Conservation (phyloP, 2,888 invertebrate species). For the Hyposoter dolosus region DNA sequence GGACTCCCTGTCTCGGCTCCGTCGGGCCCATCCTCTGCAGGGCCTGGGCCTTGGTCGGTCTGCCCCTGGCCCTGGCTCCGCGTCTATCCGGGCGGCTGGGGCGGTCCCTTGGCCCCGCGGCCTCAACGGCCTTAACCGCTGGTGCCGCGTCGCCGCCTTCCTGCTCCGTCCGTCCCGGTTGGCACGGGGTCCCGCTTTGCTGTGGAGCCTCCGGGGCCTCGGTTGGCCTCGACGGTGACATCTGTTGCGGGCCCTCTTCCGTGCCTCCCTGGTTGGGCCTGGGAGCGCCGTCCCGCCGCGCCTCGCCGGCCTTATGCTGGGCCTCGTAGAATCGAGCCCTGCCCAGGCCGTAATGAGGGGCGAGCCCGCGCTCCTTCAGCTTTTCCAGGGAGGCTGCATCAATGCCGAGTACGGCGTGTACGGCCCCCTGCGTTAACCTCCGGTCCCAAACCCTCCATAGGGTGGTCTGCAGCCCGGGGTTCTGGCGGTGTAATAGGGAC, state of each 20-base stretch:
- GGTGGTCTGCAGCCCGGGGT: conserved; percentile 58
- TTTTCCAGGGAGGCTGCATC: conserved; percentile 38
- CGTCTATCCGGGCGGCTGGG: no score
- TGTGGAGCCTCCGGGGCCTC: no score
- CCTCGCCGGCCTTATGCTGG: not conserved
- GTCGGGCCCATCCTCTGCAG: not conserved
- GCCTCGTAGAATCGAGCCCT: no score
- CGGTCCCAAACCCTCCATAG: not conserved
- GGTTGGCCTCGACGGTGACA: no score
- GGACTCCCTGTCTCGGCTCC: conserved; percentile 18
- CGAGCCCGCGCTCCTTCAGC: not conserved
- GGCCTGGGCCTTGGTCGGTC: conserved; percentile 11
- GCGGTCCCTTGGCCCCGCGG: no score
- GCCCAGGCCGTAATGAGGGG: conserved; percentile 32
- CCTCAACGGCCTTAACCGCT: no score
- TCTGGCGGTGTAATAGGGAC: conserved; percentile 54
- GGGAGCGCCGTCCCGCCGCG: no score
- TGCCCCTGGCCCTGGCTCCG: not conserved
- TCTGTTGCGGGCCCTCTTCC: no score
- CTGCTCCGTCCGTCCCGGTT: no score
- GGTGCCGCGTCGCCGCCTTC: no score
- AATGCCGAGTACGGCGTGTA: conserved; percentile 61
- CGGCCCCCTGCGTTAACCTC: not conserved
- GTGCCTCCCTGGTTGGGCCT: no score
- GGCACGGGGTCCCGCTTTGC: no score